phyloP scores from a whole-genome alignment of 2,888 invertebrate species.

The Scaptodrosophila latifasciaeformis region DNA sequence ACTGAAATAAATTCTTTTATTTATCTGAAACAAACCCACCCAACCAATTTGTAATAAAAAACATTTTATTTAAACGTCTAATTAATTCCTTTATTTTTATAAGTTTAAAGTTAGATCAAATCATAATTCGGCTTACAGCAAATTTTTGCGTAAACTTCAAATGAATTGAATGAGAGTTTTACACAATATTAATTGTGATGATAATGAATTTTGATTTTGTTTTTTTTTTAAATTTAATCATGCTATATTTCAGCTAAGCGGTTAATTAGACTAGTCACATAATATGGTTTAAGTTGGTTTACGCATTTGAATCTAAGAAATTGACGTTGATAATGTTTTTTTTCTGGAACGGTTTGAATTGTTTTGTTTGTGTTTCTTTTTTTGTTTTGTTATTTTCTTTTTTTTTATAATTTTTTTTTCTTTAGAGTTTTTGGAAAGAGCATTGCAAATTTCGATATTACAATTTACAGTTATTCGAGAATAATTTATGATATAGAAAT shows the following conservation, averaged over 20 bases:
- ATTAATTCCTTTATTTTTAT: slow-evolving; percentile 59
- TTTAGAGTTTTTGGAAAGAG: slow-evolving; percentile 32
- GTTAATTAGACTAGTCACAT: slow-evolving; percentile 62
- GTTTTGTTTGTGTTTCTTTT: slow-evolving; percentile 18
- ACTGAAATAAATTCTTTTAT: no score
- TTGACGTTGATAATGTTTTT: slow-evolving; percentile 34
- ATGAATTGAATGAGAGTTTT: slow-evolving; percentile 12
- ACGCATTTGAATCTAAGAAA: slow-evolving; percentile 66
- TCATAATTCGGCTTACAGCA: slow-evolving; percentile 52
- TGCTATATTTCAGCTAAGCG: slow-evolving; percentile 54
- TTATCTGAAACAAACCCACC: no score
- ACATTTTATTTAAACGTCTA: slow-evolving; percentile 26
- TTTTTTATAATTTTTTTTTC: slow-evolving; percentile 2
- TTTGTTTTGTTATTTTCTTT: slow-evolving; percentile 29
- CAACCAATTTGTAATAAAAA: no score
- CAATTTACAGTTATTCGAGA: slow-evolving; percentile 18
- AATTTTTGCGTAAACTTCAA: slow-evolving; percentile 58
- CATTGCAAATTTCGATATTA: slow-evolving; percentile 49
- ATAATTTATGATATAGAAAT: slow-evolving; percentile 38
- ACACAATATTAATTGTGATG: slow-evolving; percentile 36
- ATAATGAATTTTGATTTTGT: slow-evolving; percentile 21
- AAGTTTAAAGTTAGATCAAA: slow-evolving; percentile 48
- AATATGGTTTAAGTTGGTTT: slow-evolving; percentile 59
- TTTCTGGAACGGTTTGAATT: neutral
- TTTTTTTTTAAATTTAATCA: slow-evolving; percentile 22